A percentile compares a stretch with the other conserved stretches of the same genome.
Evolutionary conservation across 2,888 invertebrate genomes (phyloP).

Genomic region (Rotaria sp.): DNA sequence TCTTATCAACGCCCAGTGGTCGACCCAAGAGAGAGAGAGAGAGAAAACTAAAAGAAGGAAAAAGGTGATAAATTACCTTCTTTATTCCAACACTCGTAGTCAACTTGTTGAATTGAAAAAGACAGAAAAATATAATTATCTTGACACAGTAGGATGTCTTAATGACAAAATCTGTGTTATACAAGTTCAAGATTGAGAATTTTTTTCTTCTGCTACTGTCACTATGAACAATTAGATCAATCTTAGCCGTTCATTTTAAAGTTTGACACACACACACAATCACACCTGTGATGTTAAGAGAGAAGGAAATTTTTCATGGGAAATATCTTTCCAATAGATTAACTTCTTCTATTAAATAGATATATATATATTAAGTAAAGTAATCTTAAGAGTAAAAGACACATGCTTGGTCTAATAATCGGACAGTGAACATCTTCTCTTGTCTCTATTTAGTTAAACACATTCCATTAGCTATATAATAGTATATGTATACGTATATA

Average conservation of each 20-base stretch:
- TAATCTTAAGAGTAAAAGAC: not conserved
- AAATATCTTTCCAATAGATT: not conserved
- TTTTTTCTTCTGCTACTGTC: not conserved
- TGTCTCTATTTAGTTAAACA: not conserved
- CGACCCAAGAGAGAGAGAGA: not conserved
- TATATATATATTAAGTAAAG: not conserved
- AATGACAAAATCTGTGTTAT: not conserved
- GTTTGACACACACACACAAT: not conserved
- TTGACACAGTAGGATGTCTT: not conserved
- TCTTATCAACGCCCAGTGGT: not conserved
- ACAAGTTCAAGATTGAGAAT: not conserved
- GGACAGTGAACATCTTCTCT: not conserved
- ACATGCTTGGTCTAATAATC: not conserved
- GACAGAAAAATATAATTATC: not conserved
- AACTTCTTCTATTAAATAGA: not conserved
- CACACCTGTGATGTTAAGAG: not conserved
- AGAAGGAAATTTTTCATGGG: not conserved
- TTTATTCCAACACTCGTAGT: not conserved
- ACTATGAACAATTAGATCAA: not conserved
- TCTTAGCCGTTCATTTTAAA: not conserved
- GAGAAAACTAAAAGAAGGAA: not conserved
- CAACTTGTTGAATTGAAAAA: not conserved
- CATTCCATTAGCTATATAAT: not conserved
- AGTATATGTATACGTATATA: not conserved
- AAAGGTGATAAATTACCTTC: constrained; percentile 4